A percentile compares a stretch with the other conserved stretches of the same genome.
These are phyloP conservation scores for Sebastes steindachneri DNA, from an alignment of 2,797 vertebrate genomes.

Conservation along the genomic window DNA sequence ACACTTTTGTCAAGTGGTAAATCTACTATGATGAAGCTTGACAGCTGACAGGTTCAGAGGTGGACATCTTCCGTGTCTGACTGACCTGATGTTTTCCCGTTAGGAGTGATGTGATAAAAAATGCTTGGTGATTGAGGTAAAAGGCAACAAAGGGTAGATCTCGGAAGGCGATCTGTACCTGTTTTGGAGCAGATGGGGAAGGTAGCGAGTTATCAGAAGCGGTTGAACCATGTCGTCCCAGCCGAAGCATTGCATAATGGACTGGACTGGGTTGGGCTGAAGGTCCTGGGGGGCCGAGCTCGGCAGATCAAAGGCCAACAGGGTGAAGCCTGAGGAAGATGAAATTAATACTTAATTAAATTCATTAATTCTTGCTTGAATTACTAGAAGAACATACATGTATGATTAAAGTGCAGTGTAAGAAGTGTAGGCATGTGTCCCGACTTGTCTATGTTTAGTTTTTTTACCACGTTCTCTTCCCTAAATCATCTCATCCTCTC, in stretches of 20 bases:
- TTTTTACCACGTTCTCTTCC: not conserved
- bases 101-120: not conserved
- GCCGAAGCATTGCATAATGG: constrained; percentile 92
- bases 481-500: not conserved
- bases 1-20: not conserved
- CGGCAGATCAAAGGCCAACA: constrained; percentile 92
- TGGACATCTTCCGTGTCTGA: not conserved
- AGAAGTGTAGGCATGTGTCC: not conserved
- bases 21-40: not conserved
- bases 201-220: constrained; percentile 91
- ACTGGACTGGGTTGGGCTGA: constrained; percentile 90
- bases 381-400: not conserved
- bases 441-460: not conserved
- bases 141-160: not conserved
- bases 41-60: constrained; percentile 12
- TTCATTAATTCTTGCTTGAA: not conserved
- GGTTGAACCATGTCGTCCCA: constrained; percentile 97
- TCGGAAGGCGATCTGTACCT: constrained; percentile 72
- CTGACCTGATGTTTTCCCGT: constrained; percentile 2
- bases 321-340: constrained; percentile 88
- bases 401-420: not conserved
- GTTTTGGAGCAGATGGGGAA: constrained; percentile 93
- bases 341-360: not conserved
- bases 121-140: not conserved
- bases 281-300: constrained; percentile 90